These are phyloP conservation scores for Labrus mixtus DNA, from an alignment of 2,113 vertebrate genomes.

Conservation along the genomic window DNA sequence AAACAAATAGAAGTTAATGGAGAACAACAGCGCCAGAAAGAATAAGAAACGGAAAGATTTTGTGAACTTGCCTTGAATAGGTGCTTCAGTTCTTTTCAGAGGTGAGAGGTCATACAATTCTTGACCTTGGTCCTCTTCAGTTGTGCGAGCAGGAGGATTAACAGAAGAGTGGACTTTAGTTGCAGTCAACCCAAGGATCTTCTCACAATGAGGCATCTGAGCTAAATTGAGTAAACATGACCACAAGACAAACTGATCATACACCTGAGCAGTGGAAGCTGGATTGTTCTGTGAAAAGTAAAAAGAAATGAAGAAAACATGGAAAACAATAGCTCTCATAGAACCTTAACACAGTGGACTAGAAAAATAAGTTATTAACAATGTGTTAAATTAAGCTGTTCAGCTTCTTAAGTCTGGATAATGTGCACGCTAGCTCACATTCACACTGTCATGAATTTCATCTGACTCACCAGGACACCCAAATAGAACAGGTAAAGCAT, in stretches of 20 bases:
- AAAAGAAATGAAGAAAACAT: not conserved
- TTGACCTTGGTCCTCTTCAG: conserved; percentile 1
- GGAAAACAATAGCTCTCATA: not conserved
- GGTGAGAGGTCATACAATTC: not conserved
- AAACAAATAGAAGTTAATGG: not conserved
- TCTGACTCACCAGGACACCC: too few species aligned
- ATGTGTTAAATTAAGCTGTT: too few species aligned
- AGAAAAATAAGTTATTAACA: too few species aligned
- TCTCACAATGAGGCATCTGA: not conserved
- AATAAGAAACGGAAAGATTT: not conserved
- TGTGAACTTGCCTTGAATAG: conserved; percentile 3
- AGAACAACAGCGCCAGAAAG: not conserved
- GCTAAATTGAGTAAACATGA: not conserved
- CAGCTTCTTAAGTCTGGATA: too few species aligned
- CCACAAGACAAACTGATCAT: not conserved
- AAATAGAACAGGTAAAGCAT: too few species aligned
- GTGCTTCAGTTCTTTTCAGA: not conserved
- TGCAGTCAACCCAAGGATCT: not conserved
- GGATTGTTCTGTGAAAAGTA: not conserved
- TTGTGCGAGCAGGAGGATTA: not conserved
- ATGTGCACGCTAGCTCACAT: too few species aligned
- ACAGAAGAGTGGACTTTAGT: conserved; percentile 1
- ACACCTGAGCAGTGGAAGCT: not conserved
- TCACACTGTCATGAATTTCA: too few species aligned
- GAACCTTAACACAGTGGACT: not conserved